A percentile compares a stretch with the other conserved stretches of the same genome.
Conservation (phyloP, 2,888 invertebrate species). For the Lycia hirtaria region DNA sequence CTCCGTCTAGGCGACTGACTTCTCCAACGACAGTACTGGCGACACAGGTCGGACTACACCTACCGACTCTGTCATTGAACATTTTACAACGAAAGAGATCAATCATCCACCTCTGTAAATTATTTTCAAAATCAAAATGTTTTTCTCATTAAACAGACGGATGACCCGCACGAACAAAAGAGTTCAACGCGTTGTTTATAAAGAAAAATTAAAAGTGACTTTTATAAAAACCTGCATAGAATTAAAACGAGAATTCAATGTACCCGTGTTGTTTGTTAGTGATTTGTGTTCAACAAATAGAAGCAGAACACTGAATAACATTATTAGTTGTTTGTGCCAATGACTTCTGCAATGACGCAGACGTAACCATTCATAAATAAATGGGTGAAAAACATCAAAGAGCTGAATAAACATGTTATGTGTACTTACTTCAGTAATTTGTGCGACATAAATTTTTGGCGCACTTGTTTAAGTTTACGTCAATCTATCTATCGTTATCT, state of each 20-base stretch:
- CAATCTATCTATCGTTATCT: slow-evolving; percentile 16
- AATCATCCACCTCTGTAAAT: background rate
- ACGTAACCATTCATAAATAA: slow-evolving; percentile 47
- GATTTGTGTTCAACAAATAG: slow-evolving; percentile 32
- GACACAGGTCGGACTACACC: slow-evolving; percentile 6
- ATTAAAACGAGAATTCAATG: slow-evolving; percentile 24
- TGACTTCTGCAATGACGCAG: slow-evolving; percentile 52
- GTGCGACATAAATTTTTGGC: slow-evolving; percentile 13
- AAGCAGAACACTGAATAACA: slow-evolving; percentile 35
- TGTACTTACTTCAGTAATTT: slow-evolving; percentile 8
- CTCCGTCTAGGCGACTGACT: slow-evolving; percentile 39
- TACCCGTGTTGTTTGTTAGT: slow-evolving; percentile 29
- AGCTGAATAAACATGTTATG: slow-evolving; percentile 23
- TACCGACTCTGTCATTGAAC: slow-evolving; percentile 3
- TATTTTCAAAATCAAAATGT: background rate
- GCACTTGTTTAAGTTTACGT: slow-evolving; percentile 18
- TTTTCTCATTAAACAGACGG: slow-evolving; percentile 8
- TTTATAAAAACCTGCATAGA: slow-evolving; percentile 28
- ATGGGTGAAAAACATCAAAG: slow-evolving; percentile 38
- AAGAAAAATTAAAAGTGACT: slow-evolving; percentile 25
- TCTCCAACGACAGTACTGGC: slow-evolving; percentile 1
- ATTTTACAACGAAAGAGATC: slow-evolving; percentile 8
- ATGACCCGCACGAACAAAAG: slow-evolving; percentile 23
- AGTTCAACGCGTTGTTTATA: slow-evolving; percentile 28
- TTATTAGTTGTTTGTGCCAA: slow-evolving; percentile 43